A percentile compares a stretch with the other conserved stretches of the same genome.
Evolutionary conservation across 2,797 vertebrate species (phyloP).

Genomic region (Eremophila alpestris): DNA sequence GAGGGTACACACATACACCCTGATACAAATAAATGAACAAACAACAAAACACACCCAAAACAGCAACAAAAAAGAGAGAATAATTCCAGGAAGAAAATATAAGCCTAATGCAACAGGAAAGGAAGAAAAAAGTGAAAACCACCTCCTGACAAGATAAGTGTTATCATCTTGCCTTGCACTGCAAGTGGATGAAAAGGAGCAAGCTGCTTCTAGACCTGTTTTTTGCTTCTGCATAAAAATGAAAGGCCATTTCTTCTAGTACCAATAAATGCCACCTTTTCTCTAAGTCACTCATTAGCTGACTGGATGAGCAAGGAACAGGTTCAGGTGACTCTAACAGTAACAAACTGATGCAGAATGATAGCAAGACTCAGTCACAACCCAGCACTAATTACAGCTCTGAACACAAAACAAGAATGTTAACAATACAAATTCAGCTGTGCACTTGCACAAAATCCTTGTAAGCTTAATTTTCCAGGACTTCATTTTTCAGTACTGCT

Average conservation of each 20-base stretch:
- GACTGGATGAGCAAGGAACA: slow-evolving; percentile 9
- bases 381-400: slow-evolving; percentile 27
- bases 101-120: background rate
- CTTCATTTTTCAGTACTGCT: background rate
- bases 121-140: background rate
- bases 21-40: background rate
- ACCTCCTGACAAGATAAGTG: background rate
- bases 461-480: background rate
- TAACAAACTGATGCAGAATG: background rate
- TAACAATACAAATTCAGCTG: slow-evolving; percentile 8
- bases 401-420: background rate
- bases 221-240: slow-evolving; percentile 32
- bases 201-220: slow-evolving; percentile 18
- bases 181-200: background rate
- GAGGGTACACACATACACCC: background rate
- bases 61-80: background rate
- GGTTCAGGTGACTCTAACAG: slow-evolving; percentile 3
- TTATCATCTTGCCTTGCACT: background rate
- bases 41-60: background rate
- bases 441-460: background rate
- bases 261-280: slow-evolving; percentile 3
- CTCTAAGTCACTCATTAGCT: slow-evolving; percentile 27
- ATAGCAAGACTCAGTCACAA: background rate
- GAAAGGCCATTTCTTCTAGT: slow-evolving; percentile 8
- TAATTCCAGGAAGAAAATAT: background rate